Percentiles rank a stretch among this genome's conserved stretches.
Conservation (phyloP, 2,113 vertebrate genomes). For the Sakesphorus luctuosus region DNA sequence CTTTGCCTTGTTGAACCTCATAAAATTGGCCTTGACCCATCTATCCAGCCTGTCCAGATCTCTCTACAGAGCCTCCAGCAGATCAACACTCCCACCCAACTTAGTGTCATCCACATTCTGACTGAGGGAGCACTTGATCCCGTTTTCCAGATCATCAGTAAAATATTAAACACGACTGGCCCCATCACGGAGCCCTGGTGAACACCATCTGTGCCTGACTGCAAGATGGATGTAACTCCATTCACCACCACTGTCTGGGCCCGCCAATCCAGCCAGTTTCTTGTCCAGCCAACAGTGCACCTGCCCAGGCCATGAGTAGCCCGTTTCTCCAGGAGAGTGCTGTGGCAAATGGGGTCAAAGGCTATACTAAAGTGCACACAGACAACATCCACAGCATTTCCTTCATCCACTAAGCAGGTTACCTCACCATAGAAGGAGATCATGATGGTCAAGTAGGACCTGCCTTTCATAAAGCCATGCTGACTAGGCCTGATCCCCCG, state of each 20-base stretch:
- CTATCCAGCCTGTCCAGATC: background rate
- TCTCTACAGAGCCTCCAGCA: background rate
- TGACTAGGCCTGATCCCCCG: background rate
- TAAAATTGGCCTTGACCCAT: background rate
- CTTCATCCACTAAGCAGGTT: background rate
- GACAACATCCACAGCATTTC: background rate
- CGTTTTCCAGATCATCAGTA: background rate
- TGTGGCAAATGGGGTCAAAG: background rate
- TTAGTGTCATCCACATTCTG: background rate
- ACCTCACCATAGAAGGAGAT: background rate
- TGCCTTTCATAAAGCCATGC: background rate
- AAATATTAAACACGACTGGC: background rate
- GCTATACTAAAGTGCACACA: background rate
- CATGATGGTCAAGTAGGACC: background rate
- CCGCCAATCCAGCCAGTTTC: background rate
- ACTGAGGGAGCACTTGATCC: background rate
- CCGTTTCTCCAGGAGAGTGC: background rate
- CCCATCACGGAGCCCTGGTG: background rate
- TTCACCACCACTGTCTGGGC: background rate
- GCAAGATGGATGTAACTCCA: background rate
- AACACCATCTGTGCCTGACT: rapidly evolving
- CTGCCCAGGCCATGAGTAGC: background rate
- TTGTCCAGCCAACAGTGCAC: rapidly evolving
- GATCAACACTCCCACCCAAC: background rate
- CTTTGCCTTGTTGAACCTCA: background rate